Conservation (phyloP, 2,797 vertebrate genomes). For the Cygnus olor region DNA sequence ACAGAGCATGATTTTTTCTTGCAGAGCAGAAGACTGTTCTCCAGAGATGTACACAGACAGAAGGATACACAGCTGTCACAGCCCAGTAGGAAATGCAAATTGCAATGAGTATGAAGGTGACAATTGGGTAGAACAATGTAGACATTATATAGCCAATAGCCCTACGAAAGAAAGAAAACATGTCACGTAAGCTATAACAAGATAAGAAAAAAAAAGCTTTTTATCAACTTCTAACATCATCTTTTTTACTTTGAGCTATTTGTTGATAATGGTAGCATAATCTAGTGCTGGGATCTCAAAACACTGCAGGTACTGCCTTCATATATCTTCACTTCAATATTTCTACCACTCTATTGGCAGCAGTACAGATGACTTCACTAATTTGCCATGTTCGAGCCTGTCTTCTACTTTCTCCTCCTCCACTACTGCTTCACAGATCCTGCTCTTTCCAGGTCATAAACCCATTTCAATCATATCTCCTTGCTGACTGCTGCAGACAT, state of each 20-base stretch:
- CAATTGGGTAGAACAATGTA: slow-evolving; percentile 90
- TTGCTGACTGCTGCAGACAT: background rate
- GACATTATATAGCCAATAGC: slow-evolving; percentile 92
- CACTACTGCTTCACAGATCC: background rate
- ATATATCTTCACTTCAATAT: background rate
- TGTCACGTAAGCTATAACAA: background rate
- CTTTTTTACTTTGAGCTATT: background rate
- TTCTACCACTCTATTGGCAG: background rate
- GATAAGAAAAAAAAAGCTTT: background rate
- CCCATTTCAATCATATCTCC: background rate
- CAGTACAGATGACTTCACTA: background rate
- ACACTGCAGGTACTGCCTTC: background rate
- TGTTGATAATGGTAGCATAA: background rate
- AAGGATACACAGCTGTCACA: slow-evolving; percentile 97
- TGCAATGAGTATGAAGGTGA: slow-evolving; percentile 92
- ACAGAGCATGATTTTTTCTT: background rate
- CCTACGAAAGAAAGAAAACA: slow-evolving; percentile 77
- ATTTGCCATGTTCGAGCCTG: background rate
- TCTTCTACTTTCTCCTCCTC: background rate
- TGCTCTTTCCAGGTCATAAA: background rate
- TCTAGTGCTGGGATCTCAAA: background rate
- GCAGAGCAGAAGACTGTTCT: background rate
- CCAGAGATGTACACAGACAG: background rate
- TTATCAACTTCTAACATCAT: background rate
- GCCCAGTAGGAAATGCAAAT: slow-evolving; percentile 94